phyloP scores from a whole-genome alignment of 2,797 vertebrate species.

The Bovichtus diacanthus region DNA sequence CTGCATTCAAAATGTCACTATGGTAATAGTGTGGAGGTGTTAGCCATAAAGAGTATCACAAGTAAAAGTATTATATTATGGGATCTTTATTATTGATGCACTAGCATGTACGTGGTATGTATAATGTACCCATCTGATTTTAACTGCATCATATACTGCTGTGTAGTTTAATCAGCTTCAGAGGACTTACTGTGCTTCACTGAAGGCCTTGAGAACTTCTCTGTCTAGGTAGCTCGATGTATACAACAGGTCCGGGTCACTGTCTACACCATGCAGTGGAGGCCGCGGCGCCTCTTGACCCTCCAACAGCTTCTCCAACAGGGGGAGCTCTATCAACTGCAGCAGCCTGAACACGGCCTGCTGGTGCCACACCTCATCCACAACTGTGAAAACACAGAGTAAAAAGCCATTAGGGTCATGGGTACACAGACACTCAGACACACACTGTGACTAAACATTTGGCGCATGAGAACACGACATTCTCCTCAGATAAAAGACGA shows the following conservation, averaged over 20 bases:
- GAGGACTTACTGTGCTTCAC: slow-evolving; percentile 93
- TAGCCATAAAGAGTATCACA: background rate
- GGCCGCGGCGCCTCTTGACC: slow-evolving; percentile 75
- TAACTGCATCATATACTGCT: background rate
- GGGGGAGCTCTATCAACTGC: slow-evolving; percentile 95
- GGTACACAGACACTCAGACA: background rate
- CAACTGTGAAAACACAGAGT: slow-evolving; percentile 81
- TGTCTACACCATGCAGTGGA: slow-evolving; percentile 82
- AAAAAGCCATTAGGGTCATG: background rate
- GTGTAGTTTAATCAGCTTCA: background rate
- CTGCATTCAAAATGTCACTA: background rate
- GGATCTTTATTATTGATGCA: background rate
- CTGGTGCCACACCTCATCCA: slow-evolving; percentile 95
- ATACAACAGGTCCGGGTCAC: slow-evolving; percentile 85
- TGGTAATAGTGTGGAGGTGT: background rate
- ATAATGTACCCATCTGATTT: background rate
- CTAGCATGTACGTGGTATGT: background rate
- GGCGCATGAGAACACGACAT: background rate
- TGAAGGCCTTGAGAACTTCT: slow-evolving; percentile 96
- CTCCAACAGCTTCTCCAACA: slow-evolving; percentile 92
- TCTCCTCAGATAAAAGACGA: background rate
- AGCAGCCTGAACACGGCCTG: slow-evolving; percentile 93
- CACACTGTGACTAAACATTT: background rate
- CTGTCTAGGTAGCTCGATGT: slow-evolving; percentile 93
- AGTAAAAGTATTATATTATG: background rate